Percentiles rank a stretch among this genome's conserved stretches.
phyloP scores from a whole-genome alignment of 1,140 invertebrate genomes.

The Colletes latitarsis region DNA sequence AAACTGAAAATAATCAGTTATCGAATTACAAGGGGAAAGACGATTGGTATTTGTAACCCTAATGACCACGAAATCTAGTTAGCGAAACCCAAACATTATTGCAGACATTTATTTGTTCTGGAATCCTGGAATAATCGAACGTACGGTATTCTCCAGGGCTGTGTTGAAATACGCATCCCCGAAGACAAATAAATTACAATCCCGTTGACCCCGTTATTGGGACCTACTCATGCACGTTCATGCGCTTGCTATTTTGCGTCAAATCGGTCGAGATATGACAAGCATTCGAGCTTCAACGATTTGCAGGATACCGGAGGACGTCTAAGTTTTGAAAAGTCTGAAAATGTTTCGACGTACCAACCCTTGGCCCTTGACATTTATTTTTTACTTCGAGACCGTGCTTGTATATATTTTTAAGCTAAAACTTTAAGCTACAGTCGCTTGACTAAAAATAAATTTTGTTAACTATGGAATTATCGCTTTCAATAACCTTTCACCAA shows the following conservation, averaged over 20 bases:
- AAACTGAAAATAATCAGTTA: neutral
- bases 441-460: no score
- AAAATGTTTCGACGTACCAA: no score
- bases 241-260: neutral
- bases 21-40: no score
- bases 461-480: neutral
- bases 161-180: conserved; percentile 20
- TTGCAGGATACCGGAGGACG: no score
- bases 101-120: neutral
- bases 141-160: neutral
- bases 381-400: no score
- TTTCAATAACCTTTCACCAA: no score
- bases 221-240: neutral
- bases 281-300: no score
- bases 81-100: neutral
- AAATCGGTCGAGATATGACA: neutral
- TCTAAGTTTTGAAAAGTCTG: no score
- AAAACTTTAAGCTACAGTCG: no score
- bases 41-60: no score
- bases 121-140: conserved; percentile 6
- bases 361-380: no score
- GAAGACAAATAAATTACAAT: conserved; percentile 33
- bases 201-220: conserved; percentile 24
- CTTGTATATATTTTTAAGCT: no score
- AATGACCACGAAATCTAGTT: neutral